Evolutionary conservation across 2,888 invertebrate species (phyloP), one percentile per base, ranked within the genome.

Genomic region (Orthosia gracilis): DNA sequence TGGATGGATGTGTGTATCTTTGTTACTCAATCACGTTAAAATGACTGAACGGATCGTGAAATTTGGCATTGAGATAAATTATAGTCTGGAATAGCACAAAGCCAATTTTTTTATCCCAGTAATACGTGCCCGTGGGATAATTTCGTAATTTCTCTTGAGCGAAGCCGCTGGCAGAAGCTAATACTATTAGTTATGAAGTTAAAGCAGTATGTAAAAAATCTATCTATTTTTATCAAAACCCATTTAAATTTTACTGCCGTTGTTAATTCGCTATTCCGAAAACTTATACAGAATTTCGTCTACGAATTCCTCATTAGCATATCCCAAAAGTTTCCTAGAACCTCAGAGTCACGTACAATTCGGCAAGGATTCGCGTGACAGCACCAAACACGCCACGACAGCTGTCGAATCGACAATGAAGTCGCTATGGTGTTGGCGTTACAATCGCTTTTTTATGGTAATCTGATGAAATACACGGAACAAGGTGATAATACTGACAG

Each of bases 391-490:
- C 88, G 92, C 89, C 81, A 91, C 59, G 86, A 89, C 90, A 85
- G 81, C 88, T 88, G 89, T 82, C 89, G 92, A 93, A 93, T 94
- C 74, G 74, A 65, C 90, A 93, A 91, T 90, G 83, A 91, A 87
- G 79, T 82, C 84, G 59, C 50, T 63, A 47, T 75, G 80, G 84
- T 73, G 73, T 82, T 78, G 80, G 77, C 78, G 65, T 85, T 77
- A 78, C 85, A 92, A 92, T 92, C 85, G 86, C 80, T 88, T 89
- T 85, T 91, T 89, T 90, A 94, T 93, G 92, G 81, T 91, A 94
- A 94, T 92, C 82, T 68, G 45, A 11, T 23, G 69, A 52, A 80
- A 71, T 82, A 88, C 77, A 76, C 78, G 75, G 84, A 84, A 67
- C 59, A 54, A 63, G 45, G 59, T 67, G 65, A 71, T 76, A 74